phyloP scores from a whole-genome alignment of 2,113 vertebrate genomes.

The Pygoscelis antarcticus region DNA sequence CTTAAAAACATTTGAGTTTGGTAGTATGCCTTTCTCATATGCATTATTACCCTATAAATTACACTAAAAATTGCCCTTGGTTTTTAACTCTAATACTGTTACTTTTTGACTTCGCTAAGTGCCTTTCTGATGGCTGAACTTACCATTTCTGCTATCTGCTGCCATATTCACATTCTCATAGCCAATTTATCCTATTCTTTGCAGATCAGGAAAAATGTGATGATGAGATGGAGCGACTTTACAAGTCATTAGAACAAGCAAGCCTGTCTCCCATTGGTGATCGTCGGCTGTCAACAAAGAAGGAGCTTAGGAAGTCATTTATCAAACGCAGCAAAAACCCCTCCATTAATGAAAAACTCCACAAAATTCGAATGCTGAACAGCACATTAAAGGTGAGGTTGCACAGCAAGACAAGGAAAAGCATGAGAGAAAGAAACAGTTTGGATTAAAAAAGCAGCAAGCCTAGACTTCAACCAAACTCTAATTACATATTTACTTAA shows the following conservation, averaged over 20 bases:
- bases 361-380: conserved; percentile 89
- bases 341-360: conserved; percentile 90
- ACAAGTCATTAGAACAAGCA: conserved; percentile 91
- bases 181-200: conserved; percentile 1
- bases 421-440: background rate
- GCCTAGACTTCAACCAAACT: background rate
- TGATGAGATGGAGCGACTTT: conserved; percentile 95
- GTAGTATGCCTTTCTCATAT: background rate
- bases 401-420: background rate
- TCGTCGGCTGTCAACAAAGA: conserved; percentile 89
- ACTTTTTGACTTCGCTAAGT: background rate
- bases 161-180: background rate
- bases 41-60: background rate
- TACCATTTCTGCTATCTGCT: background rate
- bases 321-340: conserved; percentile 94
- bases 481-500: background rate
- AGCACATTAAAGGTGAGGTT: conserved; percentile 93
- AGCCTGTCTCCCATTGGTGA: conserved; percentile 92
- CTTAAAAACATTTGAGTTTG: background rate
- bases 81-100: background rate
- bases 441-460: background rate
- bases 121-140: background rate
- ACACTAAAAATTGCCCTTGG: background rate
- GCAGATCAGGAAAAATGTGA: conserved; percentile 72
- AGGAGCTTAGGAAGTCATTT: conserved; percentile 93